Evolutionary conservation across 2,888 invertebrate genomes (phyloP).

Genomic region (Eilema sororculum): DNA sequence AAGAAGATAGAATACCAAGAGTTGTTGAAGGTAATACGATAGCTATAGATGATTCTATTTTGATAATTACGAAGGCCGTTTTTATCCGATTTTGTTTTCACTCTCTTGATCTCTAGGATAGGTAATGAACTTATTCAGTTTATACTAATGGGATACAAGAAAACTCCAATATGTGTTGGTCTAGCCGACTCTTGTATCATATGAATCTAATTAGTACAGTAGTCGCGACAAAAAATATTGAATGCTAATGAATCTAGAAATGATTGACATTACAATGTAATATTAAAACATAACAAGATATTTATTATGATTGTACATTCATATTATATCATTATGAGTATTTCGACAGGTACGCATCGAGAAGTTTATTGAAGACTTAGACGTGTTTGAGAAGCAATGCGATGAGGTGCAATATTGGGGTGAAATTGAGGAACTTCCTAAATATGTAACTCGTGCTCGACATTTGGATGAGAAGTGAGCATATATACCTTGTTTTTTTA

Average conservation of each 20-base stretch:
- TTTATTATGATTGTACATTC: neutral
- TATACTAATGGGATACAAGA: neutral
- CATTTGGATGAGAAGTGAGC: constrained; percentile 90
- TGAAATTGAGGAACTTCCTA: constrained; percentile 92
- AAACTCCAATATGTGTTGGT: neutral
- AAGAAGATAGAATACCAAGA: constrained; percentile 96
- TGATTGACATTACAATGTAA: too few relatives aligned
- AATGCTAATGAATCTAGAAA: too few relatives aligned
- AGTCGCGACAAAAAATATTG: too few relatives aligned
- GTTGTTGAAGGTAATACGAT: constrained; percentile 87
- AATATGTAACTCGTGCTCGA: constrained; percentile 94
- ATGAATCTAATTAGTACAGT: neutral
- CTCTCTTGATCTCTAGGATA: too few relatives aligned
- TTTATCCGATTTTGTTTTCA: too few relatives aligned
- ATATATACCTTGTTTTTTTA: neutral
- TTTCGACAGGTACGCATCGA: constrained; percentile 88
- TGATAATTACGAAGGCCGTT: neutral
- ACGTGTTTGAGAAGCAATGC: constrained; percentile 92
- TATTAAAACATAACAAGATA: neutral
- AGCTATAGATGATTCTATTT: neutral
- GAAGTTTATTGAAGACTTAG: constrained; percentile 94
- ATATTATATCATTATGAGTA: neutral
- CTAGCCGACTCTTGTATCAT: neutral
- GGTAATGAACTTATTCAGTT: too few relatives aligned
- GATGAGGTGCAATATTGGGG: constrained; percentile 96